Evolutionary conservation across 2,113 vertebrate species (phyloP), one percentile per base, ranked within the genome.

Genomic region (Chamaea fasciata): DNA sequence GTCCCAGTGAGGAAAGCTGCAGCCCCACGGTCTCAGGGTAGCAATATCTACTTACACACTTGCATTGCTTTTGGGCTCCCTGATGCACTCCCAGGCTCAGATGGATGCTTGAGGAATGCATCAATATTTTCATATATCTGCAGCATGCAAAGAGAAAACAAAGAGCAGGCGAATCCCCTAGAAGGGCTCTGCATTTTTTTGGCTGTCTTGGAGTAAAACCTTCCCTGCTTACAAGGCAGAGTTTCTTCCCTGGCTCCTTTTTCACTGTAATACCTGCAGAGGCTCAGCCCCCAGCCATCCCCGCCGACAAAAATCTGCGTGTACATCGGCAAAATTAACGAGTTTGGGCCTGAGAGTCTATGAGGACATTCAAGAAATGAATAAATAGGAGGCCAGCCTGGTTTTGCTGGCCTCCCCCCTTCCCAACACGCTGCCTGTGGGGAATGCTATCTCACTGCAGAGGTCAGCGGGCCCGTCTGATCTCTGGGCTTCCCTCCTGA

Each of bases 391-490:
- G 83, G 64, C 47, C 18, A 77, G 55, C 2, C 68, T 22, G 83
- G 70, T 65, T 91, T 59, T 91, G 56, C 33, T 2, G 5, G 39
- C 35, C 0, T 13, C 52, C 69, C 81, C 42, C 57, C 62, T 42
- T 27, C 33, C 67, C 57, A 44, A 1, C 13, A 3, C 2, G 18
- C 73, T 24, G 77, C 5, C 64, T 70, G 85, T 59, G 35, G 78
- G 95, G 75, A 91, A 94, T 20, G 95, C 69, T 87, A 49, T 92
- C 95, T 89, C 92, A 37, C 95, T 91, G 10, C 82, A 64, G 94
- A 95, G 97, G 97, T 97, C 97, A 96, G 8, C 4, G 6, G 87
- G 85, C 92, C 85, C 15, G 7, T 65, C 95, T 46, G 69, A 76
- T 94, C 89, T 52, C 7, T 33, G 60, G 91, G 85, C 37, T 90